phyloP scores from a whole-genome alignment of 2,797 vertebrate species.

The Sebastes flavidus region DNA sequence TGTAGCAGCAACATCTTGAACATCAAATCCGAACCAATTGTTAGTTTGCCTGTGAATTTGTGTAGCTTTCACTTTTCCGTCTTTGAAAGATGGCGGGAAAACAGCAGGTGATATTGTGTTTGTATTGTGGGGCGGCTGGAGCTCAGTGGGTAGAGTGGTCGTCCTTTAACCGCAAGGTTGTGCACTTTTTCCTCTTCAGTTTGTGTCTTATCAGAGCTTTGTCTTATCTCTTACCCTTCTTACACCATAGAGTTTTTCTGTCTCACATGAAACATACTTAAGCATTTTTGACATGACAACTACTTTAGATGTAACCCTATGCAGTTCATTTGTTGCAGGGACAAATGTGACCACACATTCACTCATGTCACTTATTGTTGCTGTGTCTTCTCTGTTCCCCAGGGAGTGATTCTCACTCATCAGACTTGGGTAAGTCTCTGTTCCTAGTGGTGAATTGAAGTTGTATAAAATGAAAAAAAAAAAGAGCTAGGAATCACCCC shows the following conservation, averaged over 20 bases:
- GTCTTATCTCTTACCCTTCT: neutral
- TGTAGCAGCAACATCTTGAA: neutral
- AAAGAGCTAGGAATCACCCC: neutral
- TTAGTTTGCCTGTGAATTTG: neutral
- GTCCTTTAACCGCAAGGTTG: too few species aligned
- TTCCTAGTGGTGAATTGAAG: neutral
- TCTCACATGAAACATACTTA: neutral
- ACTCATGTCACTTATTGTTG: constrained; percentile 2
- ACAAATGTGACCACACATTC: neutral
- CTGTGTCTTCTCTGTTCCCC: constrained; percentile 50
- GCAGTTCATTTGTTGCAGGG: neutral
- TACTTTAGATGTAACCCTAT: neutral
- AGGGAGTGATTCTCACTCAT: constrained; percentile 92
- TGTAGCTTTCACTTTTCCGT: neutral
- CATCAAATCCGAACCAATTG: neutral
- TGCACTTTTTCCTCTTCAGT: neutral
- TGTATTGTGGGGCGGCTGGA: too few species aligned
- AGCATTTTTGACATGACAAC: neutral
- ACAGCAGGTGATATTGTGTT: neutral
- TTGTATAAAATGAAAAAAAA: neutral
- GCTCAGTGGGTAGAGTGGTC: too few species aligned
- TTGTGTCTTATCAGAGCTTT: neutral
- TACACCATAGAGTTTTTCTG: neutral
- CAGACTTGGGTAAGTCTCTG: constrained; percentile 90
- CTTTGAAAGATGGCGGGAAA: neutral